Evolutionary conservation across 2,888 invertebrate species (phyloP).

Genomic region (Archips xylosteana): DNA sequence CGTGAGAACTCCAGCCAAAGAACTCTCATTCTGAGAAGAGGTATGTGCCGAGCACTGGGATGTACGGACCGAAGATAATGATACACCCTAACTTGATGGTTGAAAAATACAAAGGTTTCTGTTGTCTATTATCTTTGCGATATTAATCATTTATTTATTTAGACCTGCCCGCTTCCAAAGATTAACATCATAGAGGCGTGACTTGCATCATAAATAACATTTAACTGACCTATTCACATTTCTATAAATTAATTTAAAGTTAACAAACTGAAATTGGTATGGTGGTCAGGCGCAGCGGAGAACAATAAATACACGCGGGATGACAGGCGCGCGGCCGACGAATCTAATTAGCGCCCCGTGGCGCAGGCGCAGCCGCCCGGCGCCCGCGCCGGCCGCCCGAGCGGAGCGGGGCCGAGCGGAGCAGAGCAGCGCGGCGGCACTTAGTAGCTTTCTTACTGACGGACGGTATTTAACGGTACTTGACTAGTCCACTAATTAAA

Average conservation of each 20-base stretch:
- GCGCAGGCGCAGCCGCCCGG: not conserved
- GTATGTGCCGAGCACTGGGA: no score
- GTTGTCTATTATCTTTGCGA: not conserved
- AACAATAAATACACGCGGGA: slow-evolving; percentile 32
- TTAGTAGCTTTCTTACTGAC: no score
- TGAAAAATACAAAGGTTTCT: no score
- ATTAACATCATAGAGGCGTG: slow-evolving; percentile 25
- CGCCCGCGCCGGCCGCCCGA: no score
- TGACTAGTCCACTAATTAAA: no score
- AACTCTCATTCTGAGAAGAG: no score
- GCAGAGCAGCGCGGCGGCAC: no score
- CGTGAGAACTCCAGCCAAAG: no score
- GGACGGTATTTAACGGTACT: no score
- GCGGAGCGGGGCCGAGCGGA: no score
- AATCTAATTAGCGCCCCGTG: slow-evolving; percentile 27
- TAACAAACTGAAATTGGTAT: slow-evolving; percentile 27
- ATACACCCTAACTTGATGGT: no score
- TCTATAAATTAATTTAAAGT: slow-evolving; percentile 42
- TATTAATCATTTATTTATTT: slow-evolving; percentile 22
- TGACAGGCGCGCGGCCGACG: slow-evolving; percentile 31
- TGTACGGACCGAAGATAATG: no score
- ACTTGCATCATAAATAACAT: slow-evolving; percentile 32
- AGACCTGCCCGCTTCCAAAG: slow-evolving; percentile 8
- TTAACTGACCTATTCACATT: slow-evolving; percentile 29
- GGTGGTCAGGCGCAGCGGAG: slow-evolving; percentile 32